Percentiles rank a stretch among this genome's conserved stretches.
These are phyloP conservation scores for Mastacembelus armatus DNA, from an alignment of 2,797 vertebrate species.

Conservation along the genomic window DNA sequence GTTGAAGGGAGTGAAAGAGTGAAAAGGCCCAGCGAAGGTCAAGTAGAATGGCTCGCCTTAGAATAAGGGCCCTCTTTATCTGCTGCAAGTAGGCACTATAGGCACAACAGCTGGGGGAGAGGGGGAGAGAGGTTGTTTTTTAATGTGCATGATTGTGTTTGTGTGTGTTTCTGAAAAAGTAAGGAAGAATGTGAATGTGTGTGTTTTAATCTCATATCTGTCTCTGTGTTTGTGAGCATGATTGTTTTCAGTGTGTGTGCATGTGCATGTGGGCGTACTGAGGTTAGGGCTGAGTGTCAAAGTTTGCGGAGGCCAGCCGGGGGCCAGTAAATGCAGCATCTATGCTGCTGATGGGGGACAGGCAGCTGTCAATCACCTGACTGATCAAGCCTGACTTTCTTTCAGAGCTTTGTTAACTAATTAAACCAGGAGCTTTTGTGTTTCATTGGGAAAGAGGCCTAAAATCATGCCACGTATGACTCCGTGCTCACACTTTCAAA, in stretches of 20 bases:
- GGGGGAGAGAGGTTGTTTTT: conserved; percentile 60
- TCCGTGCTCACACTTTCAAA: conserved; percentile 4
- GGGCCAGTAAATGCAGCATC: conserved; percentile 91
- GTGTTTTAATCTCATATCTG: conserved; percentile 26
- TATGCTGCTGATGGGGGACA: conserved; percentile 89
- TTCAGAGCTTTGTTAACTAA: conserved; percentile 90
- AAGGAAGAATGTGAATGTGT: conserved; percentile 37
- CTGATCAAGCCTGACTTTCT: conserved; percentile 88
- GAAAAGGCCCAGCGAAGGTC: conserved; percentile 97
- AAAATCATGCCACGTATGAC: conserved; percentile 23
- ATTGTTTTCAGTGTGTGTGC: conserved; percentile 11
- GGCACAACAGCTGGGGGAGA: conserved; percentile 88
- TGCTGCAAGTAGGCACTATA: conserved; percentile 91
- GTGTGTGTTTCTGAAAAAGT: conserved; percentile 56
- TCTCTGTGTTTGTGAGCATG: conserved; percentile 10
- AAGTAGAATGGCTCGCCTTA: conserved; percentile 96
- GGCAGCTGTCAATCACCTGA: conserved; percentile 95
- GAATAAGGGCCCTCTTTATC: conserved; percentile 97
- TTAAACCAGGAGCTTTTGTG: conserved; percentile 84
- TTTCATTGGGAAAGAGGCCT: conserved; percentile 8
- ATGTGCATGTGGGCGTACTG: neutral
- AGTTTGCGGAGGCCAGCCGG: conserved; percentile 69
- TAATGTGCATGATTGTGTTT: conserved; percentile 67
- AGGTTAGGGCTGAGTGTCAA: conserved; percentile 63
- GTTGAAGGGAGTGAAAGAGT: conserved; percentile 95